Conservation (phyloP, 2,888 invertebrate species). For the Ormyrus nitidulus region DNA sequence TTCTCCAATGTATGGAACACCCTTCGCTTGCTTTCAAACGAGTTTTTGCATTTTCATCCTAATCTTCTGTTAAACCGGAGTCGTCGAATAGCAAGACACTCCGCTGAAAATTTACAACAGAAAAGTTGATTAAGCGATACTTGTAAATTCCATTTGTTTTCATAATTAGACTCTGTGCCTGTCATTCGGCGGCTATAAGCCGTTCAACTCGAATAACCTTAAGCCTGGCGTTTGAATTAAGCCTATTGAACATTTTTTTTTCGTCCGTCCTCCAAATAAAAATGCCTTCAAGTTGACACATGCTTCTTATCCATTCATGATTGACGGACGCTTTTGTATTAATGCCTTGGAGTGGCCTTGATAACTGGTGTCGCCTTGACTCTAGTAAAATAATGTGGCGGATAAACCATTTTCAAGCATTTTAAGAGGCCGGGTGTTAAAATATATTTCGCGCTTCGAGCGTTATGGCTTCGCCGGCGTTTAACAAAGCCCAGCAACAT, state of each 20-base stretch:
- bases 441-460: neutral
- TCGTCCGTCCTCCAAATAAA: conserved; percentile 21
- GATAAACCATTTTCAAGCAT: conserved; percentile 3
- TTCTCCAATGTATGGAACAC: too few species aligned
- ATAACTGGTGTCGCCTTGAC: conserved; percentile 10
- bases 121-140: too few species aligned
- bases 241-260: conserved; percentile 18
- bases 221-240: conserved; percentile 3
- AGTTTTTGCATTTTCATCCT: too few species aligned
- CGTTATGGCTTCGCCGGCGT: neutral
- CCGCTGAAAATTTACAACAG: too few species aligned
- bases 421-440: neutral
- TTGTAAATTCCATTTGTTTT: too few species aligned
- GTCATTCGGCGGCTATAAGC: neutral
- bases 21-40: too few species aligned
- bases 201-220: conserved; percentile 14
- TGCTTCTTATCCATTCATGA: conserved; percentile 31
- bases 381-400: conserved; percentile 2
- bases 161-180: too few species aligned
- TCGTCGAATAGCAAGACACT: too few species aligned
- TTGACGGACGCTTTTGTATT: conserved; percentile 24
- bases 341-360: conserved; percentile 27
- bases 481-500: too few species aligned
- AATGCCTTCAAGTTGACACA: conserved; percentile 12
- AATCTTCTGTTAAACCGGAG: too few species aligned